Percentiles rank a stretch among this genome's conserved stretches.
These are phyloP conservation scores for Spilarctia lutea DNA, from an alignment of 2,888 invertebrate species.

Conservation along the genomic window DNA sequence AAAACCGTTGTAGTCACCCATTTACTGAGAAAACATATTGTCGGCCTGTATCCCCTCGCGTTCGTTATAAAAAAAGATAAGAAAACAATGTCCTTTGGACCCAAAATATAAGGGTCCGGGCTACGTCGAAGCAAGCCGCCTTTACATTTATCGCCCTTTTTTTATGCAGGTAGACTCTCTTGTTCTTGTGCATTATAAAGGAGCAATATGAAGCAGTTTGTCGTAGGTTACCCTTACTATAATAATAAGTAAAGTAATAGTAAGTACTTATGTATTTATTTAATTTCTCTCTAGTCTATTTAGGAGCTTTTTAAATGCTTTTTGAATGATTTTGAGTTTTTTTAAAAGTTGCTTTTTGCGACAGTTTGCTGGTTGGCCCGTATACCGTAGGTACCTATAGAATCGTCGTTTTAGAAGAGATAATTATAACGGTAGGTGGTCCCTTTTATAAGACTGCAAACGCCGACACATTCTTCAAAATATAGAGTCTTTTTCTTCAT, in stretches of 20 bases:
- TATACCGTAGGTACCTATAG: too few species aligned
- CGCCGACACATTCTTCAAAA: too few species aligned
- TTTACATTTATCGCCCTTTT: slow-evolving; percentile 36
- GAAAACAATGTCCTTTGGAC: slow-evolving; percentile 30
- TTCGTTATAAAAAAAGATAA: slow-evolving; percentile 36
- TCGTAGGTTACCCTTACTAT: slow-evolving; percentile 37
- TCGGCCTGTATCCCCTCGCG: background rate
- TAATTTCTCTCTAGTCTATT: background rate
- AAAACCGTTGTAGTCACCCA: slow-evolving; percentile 10
- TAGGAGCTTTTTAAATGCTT: background rate
- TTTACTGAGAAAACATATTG: slow-evolving; percentile 16
- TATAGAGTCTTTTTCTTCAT: too few species aligned
- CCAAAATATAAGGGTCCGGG: slow-evolving; percentile 20
- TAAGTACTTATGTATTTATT: background rate
- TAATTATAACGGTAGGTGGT: too few species aligned
- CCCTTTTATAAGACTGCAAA: too few species aligned
- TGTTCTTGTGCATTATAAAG: slow-evolving; percentile 18
- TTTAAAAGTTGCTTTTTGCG: background rate
- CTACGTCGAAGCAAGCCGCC: slow-evolving; percentile 27
- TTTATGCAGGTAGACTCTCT: slow-evolving; percentile 39
- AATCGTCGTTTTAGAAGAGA: too few species aligned
- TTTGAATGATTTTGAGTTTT: background rate
- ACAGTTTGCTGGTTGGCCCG: too few species aligned
- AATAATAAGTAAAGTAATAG: background rate
- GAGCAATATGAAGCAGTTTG: slow-evolving; percentile 39